phyloP scores from a whole-genome alignment of 53 echinoderm and acorn worm species.

The Antedon mediterranea region DNA sequence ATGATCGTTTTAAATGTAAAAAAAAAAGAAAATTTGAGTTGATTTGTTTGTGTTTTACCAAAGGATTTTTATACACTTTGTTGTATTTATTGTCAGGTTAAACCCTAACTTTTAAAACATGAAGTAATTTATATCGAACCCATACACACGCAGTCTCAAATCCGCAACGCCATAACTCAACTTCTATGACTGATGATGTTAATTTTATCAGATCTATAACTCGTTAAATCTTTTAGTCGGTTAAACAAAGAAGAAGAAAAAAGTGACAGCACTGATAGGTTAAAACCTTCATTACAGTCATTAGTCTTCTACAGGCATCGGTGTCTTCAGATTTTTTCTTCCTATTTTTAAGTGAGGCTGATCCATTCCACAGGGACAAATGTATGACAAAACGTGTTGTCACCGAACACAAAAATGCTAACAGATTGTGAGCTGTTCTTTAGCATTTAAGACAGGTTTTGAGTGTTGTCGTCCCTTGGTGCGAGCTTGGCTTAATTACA shows the following conservation, averaged over 20 bases:
- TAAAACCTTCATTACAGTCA: neutral
- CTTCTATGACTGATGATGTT: neutral
- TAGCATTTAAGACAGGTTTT: neutral
- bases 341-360: neutral
- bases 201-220: neutral
- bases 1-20: too few relatives aligned
- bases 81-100: too few relatives aligned
- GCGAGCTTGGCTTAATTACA: neutral
- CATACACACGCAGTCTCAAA: neutral
- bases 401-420: neutral
- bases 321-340: neutral
- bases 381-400: neutral
- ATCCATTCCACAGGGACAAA: neutral
- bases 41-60: too few relatives aligned
- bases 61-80: too few relatives aligned
- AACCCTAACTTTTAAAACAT: too few relatives aligned
- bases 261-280: neutral
- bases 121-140: too few relatives aligned
- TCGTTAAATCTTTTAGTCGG: neutral
- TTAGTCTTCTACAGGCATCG: neutral
- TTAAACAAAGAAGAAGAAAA: neutral
- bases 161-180: neutral
- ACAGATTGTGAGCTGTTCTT: neutral
- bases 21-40: too few relatives aligned
- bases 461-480: neutral